A percentile compares a stretch with the other conserved stretches of the same genome.
Conservation (phyloP, 2,888 invertebrate species). For the Ferdinandea cuprea region DNA sequence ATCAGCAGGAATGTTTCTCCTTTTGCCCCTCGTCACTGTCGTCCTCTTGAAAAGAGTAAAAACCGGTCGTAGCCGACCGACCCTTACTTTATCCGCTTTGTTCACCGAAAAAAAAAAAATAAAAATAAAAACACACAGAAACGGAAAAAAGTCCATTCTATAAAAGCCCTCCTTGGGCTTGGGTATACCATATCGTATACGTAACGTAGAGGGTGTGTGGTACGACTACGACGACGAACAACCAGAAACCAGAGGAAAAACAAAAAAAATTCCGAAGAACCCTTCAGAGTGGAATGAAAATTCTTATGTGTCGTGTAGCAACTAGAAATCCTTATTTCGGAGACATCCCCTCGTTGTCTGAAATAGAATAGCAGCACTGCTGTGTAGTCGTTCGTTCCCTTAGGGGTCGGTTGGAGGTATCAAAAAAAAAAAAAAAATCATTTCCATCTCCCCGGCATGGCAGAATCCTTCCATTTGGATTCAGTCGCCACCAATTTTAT, state of each 20-base stretch:
- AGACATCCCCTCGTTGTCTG: conserved; percentile 55
- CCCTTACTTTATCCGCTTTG: conserved; percentile 72
- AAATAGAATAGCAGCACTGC: conserved; percentile 48
- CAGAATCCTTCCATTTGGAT: conserved; percentile 65
- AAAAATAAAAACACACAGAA: conserved; percentile 64
- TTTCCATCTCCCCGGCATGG: conserved; percentile 59
- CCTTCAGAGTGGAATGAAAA: conserved; percentile 73
- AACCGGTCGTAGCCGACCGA: conserved; percentile 72
- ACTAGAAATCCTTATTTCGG: conserved; percentile 65
- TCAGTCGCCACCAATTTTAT: conserved; percentile 71
- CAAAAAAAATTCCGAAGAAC: conserved; percentile 65
- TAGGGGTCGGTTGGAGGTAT: conserved; percentile 42
- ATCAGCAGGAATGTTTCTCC: conserved; percentile 68
- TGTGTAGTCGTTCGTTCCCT: conserved; percentile 45
- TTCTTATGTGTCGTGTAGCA: conserved; percentile 70
- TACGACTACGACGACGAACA: neutral
- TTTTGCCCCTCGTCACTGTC: conserved; percentile 12
- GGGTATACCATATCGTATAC: too few relatives aligned
- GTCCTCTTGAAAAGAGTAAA: conserved; percentile 68
- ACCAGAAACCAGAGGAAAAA: conserved; percentile 41
- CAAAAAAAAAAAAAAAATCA: conserved; percentile 67
- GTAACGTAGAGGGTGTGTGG: conserved; percentile 29
- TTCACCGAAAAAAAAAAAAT: conserved; percentile 50
- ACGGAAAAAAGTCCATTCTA: conserved; percentile 49
- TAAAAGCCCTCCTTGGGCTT: conserved; percentile 56